Base-by-base conservation (phyloP, 37 sponge, comb jelly and placozoan genomes). In the Dysidea cf. avara region DNA sequence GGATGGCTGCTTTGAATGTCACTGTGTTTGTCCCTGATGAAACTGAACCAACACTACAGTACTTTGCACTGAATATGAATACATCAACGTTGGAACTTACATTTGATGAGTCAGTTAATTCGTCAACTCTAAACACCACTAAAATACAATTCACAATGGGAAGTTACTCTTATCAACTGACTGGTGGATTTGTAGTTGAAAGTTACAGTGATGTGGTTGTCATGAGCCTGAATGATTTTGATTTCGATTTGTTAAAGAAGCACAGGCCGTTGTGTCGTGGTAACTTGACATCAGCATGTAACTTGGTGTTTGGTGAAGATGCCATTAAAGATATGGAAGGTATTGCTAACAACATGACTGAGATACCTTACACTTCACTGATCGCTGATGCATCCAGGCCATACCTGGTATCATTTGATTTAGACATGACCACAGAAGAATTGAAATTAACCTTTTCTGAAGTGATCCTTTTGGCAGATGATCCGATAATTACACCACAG, bases 381-480 rank as follows among this genome's bases (percentile, higher is more conserved):
- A 82, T 52, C 1, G 47, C 56, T 12, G 95, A 94, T 55, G 64
- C 69, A 13, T 81, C 88, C 0, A 38, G 24, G 9, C 95, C 95
- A 4, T 66, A 78, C 46, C 76, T 94, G 20, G 69, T 94, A 20
- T 90, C 75, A n/a, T 94, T 67, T 36, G 85, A 83, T 61, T 67
- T 94, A 32, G 85, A 94, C 64, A 20, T 94, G 71, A 83, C 76
- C 16, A 33, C 63, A 29, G 95, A 89, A 56, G 62, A 69, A 24
- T 68, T 94, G 58, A 64, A 61, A 24, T 81, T 94, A 28, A 94
- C 90, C 37, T 90, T 94, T 53, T 87, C 85, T 33, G 95, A 94
- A 63, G 77, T 74, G n/a, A 68, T 90, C 20, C 46, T 33, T 0
- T 66, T 53, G 34, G 13, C 20, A 1, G 32, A 11, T 20, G 66